phyloP scores from a whole-genome alignment of 2,888 invertebrate species.

The Cancer borealis region DNA sequence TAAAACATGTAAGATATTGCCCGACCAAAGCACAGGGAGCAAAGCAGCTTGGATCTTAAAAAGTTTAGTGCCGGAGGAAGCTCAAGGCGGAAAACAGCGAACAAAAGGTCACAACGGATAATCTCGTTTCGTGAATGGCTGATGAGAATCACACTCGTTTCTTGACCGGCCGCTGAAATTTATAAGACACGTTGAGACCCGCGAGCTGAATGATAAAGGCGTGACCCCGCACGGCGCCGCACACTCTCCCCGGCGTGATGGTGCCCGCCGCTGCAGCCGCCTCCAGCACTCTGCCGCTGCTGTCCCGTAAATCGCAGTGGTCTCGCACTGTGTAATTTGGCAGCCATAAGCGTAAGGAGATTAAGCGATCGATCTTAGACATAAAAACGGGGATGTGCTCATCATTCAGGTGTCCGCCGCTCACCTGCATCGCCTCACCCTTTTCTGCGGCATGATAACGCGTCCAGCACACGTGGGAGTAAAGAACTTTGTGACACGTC shows the following conservation, averaged over 20 bases:
- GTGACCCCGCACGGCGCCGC: constrained; percentile 41
- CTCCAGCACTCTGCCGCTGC: constrained; percentile 31
- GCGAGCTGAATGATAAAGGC: constrained; percentile 40
- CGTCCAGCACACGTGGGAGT: not conserved
- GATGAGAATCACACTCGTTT: constrained; percentile 58
- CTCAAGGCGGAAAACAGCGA: constrained; percentile 30
- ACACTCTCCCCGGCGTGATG: not conserved
- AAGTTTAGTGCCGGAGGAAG: constrained; percentile 31
- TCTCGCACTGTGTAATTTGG: constrained; percentile 50
- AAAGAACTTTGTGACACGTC: not conserved
- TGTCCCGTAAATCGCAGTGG: constrained; percentile 47
- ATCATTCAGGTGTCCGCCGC: not conserved
- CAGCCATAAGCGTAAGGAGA: constrained; percentile 58
- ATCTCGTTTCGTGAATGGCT: constrained; percentile 58
- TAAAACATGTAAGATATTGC: not conserved
- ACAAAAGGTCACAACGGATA: constrained; percentile 50
- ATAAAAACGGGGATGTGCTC: constrained; percentile 24
- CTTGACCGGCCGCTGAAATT: constrained; percentile 46
- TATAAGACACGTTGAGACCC: constrained; percentile 48
- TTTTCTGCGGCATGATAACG: not conserved
- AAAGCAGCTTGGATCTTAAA: not conserved
- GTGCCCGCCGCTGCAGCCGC: constrained; percentile 25
- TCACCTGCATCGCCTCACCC: constrained; percentile 22
- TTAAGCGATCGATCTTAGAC: constrained; percentile 52
- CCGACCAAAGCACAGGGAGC: not conserved